Percentiles rank a stretch among this genome's conserved stretches.
These are phyloP conservation scores for Latrodectus geometricus DNA, from an alignment of 1,140 invertebrate species.

Conservation along the genomic window DNA sequence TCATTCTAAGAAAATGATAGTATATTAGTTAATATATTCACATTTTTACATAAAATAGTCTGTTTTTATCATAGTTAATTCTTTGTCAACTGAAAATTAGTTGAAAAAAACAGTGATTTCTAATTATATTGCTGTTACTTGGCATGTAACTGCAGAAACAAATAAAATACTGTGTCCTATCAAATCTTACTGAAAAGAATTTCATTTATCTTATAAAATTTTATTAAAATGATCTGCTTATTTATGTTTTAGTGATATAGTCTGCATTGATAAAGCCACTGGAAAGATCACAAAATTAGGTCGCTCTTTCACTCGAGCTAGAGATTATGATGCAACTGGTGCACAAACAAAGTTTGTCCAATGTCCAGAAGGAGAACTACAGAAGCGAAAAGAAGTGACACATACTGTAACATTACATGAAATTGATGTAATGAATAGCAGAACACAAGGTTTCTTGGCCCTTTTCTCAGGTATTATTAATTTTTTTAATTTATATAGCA, in stretches of 20 bases:
- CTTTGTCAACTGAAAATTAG: no score
- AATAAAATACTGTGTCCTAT: background rate
- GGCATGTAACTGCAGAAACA: background rate
- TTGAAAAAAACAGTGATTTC: no score
- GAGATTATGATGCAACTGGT: conserved; percentile 98
- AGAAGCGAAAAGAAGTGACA: conserved; percentile 98
- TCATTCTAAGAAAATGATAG: no score
- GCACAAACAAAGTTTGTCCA: conserved; percentile 92
- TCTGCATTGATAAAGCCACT: conserved; percentile 97
- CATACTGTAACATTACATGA: conserved; percentile 99
- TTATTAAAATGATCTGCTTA: background rate
- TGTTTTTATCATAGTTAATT: no score
- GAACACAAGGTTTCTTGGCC: conserved; percentile 97
- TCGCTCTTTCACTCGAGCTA: conserved; percentile 92
- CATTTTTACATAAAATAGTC: no score
- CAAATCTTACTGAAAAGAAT: background rate
- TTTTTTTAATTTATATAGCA: background rate
- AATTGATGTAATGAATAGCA: conserved; percentile 97
- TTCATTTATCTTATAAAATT: background rate
- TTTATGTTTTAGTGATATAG: conserved; percentile 82
- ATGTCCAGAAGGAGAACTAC: conserved; percentile 97
- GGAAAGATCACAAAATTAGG: conserved; percentile 97
- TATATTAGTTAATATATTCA: no score
- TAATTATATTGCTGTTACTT: no score
- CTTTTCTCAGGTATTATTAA: conserved; percentile 85